Conservation (phyloP, 2,113 vertebrate species). For the Petrocephalus microphthalmus region DNA sequence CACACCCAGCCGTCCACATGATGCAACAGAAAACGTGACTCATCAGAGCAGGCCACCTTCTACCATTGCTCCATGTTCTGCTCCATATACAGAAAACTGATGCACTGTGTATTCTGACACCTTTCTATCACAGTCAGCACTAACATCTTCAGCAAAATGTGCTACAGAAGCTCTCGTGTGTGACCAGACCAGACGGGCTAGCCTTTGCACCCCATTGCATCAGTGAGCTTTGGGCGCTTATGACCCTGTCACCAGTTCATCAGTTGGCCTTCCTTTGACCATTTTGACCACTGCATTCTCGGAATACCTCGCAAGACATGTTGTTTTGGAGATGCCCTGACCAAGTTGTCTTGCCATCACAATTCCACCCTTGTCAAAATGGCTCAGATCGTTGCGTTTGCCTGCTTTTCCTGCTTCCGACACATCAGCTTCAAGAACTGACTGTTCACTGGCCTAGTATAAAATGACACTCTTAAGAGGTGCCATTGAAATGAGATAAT, state of each 20-base stretch:
- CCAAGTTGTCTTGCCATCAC: not conserved
- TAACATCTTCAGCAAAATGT: not conserved
- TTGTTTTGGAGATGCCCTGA: not conserved
- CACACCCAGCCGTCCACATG: not conserved
- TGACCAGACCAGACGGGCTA: not conserved
- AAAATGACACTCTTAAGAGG: not conserved
- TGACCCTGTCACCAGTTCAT: not conserved
- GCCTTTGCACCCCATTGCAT: not conserved
- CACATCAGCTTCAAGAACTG: not conserved
- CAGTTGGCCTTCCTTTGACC: not conserved
- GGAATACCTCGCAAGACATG: not conserved
- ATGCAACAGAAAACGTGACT: not conserved
- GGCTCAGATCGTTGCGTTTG: not conserved
- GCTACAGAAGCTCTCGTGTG: not conserved
- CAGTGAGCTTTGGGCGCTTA: not conserved
- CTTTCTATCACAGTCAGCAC: not conserved
- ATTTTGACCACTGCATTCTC: not conserved
- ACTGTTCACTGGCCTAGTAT: not conserved
- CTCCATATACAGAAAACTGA: not conserved
- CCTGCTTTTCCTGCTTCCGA: no score
- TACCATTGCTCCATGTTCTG: not conserved
- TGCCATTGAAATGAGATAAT: not conserved
- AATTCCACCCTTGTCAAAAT: not conserved
- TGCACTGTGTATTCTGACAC: no score
- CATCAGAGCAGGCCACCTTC: not conserved